phyloP scores from a whole-genome alignment of 1,140 invertebrate genomes.

The Drosophila sproati region DNA sequence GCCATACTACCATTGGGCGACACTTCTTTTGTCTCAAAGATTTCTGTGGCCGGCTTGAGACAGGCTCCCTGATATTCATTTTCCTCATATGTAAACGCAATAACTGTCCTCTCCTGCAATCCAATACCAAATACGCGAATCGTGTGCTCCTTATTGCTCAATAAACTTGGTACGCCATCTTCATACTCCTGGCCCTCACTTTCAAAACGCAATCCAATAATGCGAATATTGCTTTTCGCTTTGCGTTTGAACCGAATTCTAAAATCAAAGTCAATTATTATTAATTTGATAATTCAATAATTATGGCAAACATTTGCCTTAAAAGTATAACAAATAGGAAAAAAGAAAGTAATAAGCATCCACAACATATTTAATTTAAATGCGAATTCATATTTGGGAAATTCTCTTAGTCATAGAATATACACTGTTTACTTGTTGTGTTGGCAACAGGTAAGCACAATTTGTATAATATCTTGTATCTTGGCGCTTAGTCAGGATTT shows the following conservation, averaged over 20 bases:
- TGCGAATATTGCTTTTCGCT: slow-evolving; percentile 35
- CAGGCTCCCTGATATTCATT: slow-evolving; percentile 86
- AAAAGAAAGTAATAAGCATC: too few relatives aligned
- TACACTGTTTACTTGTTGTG: too few relatives aligned
- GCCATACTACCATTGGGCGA: slow-evolving; percentile 86
- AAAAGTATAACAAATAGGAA: too few relatives aligned
- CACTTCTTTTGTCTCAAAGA: slow-evolving; percentile 84
- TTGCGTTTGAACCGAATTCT: slow-evolving; percentile 12
- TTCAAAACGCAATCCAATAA: slow-evolving; percentile 88
- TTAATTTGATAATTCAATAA: neutral
- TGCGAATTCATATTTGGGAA: too few relatives aligned
- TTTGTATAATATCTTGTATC: neutral
- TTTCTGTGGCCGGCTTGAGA: slow-evolving; percentile 85
- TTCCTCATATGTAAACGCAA: slow-evolving; percentile 89
- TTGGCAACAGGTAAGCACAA: neutral
- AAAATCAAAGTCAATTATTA: slow-evolving; percentile 15
- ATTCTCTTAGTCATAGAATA: too few relatives aligned
- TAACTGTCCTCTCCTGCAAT: slow-evolving; percentile 88
- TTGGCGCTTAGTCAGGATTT: neutral
- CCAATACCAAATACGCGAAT: slow-evolving; percentile 91
- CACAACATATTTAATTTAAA: too few relatives aligned
- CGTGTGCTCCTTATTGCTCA: slow-evolving; percentile 86
- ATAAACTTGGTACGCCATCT: slow-evolving; percentile 89
- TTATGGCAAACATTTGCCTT: too few relatives aligned
- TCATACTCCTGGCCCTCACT: slow-evolving; percentile 87